phyloP scores from a whole-genome alignment of 2,113 vertebrate genomes.

The Tringa solitaria region DNA sequence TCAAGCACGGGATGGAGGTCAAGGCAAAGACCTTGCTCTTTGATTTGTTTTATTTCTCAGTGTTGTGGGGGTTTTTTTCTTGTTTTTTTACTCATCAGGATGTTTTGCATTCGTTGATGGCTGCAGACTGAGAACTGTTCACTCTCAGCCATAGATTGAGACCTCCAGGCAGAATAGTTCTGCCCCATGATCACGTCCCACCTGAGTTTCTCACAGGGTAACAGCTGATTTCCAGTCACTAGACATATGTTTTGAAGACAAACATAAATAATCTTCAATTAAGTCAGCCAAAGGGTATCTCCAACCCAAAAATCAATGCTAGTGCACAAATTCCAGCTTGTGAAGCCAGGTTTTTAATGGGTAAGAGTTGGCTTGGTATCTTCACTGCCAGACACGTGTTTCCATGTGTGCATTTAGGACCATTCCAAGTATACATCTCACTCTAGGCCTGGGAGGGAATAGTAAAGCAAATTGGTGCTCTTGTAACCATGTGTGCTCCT shows the following conservation, averaged over 20 bases:
- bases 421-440: neutral
- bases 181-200: neutral
- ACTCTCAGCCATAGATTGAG: neutral
- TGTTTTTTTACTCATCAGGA: neutral
- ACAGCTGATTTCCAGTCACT: neutral
- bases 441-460: constrained; percentile 20
- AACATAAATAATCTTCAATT: neutral
- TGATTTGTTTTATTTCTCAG: neutral
- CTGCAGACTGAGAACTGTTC: neutral
- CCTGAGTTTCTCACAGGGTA: neutral
- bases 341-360: neutral
- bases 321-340: neutral
- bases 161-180: neutral
- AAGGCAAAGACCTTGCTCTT: constrained; percentile 21
- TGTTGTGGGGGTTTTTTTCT: rapidly evolving
- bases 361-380: neutral
- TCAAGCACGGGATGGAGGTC: neutral
- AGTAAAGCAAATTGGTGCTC: constrained; percentile 60
- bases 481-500: constrained; percentile 40
- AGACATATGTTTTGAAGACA: neutral
- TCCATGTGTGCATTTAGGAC: neutral
- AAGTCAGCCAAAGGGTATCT: neutral
- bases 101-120: neutral
- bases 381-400: neutral
- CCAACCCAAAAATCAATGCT: neutral